Conservation (phyloP, 1,140 invertebrate species). For the Portunus trituberculatus region DNA sequence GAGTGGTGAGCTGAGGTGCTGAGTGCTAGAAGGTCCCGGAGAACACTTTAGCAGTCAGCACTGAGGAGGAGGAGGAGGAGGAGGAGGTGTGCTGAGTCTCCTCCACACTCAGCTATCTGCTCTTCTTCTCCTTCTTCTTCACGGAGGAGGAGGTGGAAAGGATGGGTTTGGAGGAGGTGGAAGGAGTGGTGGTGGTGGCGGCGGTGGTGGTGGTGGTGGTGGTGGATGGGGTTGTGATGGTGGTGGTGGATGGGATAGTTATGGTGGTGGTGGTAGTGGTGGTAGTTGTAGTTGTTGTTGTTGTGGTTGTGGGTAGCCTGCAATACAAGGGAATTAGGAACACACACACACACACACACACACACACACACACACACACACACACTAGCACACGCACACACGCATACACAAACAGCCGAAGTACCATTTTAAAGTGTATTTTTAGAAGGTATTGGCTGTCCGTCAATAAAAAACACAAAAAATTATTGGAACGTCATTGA, state of each 20-base stretch:
- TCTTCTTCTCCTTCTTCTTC: not conserved
- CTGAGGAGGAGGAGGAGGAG: not conserved
- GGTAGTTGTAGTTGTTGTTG: not conserved
- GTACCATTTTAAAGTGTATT: too few species aligned
- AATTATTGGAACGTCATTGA: too few species aligned
- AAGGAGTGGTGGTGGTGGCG: not conserved
- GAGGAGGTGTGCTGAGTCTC: not conserved
- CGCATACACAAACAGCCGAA: not conserved
- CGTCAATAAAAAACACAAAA: too few species aligned
- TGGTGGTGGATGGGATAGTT: not conserved
- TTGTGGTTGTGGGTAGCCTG: not conserved
- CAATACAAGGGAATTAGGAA: not conserved
- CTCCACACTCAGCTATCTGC: not conserved
- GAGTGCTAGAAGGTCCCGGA: not conserved
- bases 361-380: slow-evolving; percentile 20
- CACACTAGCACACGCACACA: not conserved
- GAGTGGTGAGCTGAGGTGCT: not conserved
- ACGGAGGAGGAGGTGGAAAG: slow-evolving; percentile 4
- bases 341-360: slow-evolving; percentile 12
- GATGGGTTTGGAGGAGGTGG: not conserved
- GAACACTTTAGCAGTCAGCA: not conserved
- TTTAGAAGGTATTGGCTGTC: too few species aligned
- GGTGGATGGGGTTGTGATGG: not conserved
- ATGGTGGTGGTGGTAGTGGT: not conserved
- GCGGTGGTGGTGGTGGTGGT: not conserved